These are phyloP conservation scores for Sebastolobus alascanus DNA, from an alignment of 2,797 vertebrate species.

Conservation along the genomic window DNA sequence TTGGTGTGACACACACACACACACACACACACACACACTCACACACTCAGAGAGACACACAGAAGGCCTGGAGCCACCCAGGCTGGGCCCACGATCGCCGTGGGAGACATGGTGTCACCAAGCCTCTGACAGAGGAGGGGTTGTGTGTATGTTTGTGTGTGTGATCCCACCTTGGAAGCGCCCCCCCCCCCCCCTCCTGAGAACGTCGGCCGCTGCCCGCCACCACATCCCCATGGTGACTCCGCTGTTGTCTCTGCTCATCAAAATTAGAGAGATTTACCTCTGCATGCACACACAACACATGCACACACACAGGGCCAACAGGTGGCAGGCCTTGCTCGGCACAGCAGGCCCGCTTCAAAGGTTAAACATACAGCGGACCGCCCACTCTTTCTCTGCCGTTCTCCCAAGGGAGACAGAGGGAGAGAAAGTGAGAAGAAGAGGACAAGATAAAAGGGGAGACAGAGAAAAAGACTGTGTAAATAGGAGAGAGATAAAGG, in stretches of 20 bases:
- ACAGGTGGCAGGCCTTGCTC: slow-evolving; percentile 87
- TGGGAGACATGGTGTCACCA: slow-evolving; percentile 85
- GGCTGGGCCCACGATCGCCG: slow-evolving; percentile 81
- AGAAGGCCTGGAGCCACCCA: slow-evolving; percentile 84
- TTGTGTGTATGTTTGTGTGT: slow-evolving; percentile 57
- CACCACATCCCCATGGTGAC: slow-evolving; percentile 80
- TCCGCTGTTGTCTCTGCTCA: slow-evolving; percentile 83
- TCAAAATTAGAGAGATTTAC: slow-evolving; percentile 87
- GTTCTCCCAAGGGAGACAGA: slow-evolving; percentile 56
- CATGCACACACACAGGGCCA: slow-evolving; percentile 74
- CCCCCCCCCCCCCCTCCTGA: slow-evolving; percentile 67
- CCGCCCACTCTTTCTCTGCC: slow-evolving; percentile 68
- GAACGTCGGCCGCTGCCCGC: slow-evolving; percentile 68
- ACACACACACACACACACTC: slow-evolving; percentile 46
- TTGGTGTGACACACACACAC: slow-evolving; percentile 73
- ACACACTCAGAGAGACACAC: slow-evolving; percentile 74
- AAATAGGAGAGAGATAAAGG: slow-evolving; percentile 36
- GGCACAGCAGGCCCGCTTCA: slow-evolving; percentile 79
- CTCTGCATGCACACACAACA: slow-evolving; percentile 72
- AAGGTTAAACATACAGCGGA: slow-evolving; percentile 83
- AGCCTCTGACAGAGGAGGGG: slow-evolving; percentile 75
- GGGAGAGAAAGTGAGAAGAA: slow-evolving; percentile 59
- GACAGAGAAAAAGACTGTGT: slow-evolving; percentile 22
- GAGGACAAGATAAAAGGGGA: slow-evolving; percentile 66
- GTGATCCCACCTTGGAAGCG: slow-evolving; percentile 76